phyloP scores from a whole-genome alignment of 2,888 invertebrate genomes.

The Unio pictorum region DNA sequence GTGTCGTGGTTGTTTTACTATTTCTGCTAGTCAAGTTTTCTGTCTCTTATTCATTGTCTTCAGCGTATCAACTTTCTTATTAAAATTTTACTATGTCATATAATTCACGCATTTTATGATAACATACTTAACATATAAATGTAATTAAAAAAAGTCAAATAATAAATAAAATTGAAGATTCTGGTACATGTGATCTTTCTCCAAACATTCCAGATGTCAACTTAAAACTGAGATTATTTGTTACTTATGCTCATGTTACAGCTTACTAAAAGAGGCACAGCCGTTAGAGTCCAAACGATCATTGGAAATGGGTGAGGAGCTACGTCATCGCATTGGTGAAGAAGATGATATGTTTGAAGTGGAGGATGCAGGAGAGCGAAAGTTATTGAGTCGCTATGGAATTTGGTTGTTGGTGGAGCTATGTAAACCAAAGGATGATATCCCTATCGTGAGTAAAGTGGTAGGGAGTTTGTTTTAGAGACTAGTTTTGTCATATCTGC shows the following conservation, averaged over 20 bases:
- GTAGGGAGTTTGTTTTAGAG: neutral
- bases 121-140: too few species aligned
- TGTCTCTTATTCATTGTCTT: too few species aligned
- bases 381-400: conserved; percentile 80
- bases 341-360: conserved; percentile 64
- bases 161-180: too few species aligned
- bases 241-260: conserved; percentile 36
- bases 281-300: conserved; percentile 67
- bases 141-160: too few species aligned
- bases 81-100: too few species aligned
- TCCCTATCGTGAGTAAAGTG: conserved; percentile 70
- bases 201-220: neutral
- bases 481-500: neutral
- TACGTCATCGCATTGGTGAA: conserved; percentile 73
- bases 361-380: conserved; percentile 65
- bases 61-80: too few species aligned
- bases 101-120: too few species aligned
- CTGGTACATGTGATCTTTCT: too few species aligned
- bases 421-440: conserved; percentile 75
- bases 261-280: conserved; percentile 88
- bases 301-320: conserved; percentile 70
- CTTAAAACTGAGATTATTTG: too few species aligned
- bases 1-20: too few species aligned
- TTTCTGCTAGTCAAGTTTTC: too few species aligned
- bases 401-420: conserved; percentile 97